Percentiles rank a stretch among this genome's conserved stretches.
phyloP scores from a whole-genome alignment of 2,888 invertebrate genomes.

The Geophilus truncorum region DNA sequence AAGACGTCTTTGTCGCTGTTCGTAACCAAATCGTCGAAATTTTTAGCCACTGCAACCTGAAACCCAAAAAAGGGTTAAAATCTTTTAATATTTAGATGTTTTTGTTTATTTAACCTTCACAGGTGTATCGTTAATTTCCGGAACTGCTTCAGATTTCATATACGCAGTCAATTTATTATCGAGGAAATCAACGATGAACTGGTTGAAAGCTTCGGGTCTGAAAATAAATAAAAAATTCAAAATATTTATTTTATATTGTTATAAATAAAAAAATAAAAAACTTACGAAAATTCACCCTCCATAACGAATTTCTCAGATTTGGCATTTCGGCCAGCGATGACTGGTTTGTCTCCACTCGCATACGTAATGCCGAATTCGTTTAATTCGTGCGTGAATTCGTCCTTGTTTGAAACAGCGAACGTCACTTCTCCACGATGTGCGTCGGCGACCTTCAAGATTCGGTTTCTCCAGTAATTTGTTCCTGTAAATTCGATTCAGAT shows the following conservation, averaged over 20 bases:
- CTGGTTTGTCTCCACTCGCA: slow-evolving; percentile 80
- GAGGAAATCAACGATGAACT: slow-evolving; percentile 77
- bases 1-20: slow-evolving; percentile 89
- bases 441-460: slow-evolving; percentile 83
- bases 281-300: slow-evolving; percentile 80
- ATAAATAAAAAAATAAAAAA: no score
- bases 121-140: slow-evolving; percentile 73
- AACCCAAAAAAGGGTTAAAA: slow-evolving; percentile 35
- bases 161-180: slow-evolving; percentile 81
- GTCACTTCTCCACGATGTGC: slow-evolving; percentile 61
- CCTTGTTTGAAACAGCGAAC: slow-evolving; percentile 88
- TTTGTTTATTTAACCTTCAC: slow-evolving; percentile 55
- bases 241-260: no score
- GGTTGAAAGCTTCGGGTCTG: slow-evolving; percentile 74
- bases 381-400: slow-evolving; percentile 89
- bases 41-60: slow-evolving; percentile 85
- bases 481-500: no score
- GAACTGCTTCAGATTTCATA: slow-evolving; percentile 90
- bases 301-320: slow-evolving; percentile 85
- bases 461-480: slow-evolving; percentile 98
- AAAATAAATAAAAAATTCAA: no score
- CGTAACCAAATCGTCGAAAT: slow-evolving; percentile 89
- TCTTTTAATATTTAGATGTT: not conserved
- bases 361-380: slow-evolving; percentile 89
- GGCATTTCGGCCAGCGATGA: slow-evolving; percentile 74